Base-by-base conservation (phyloP, 2,113 vertebrate genomes). In the Scophthalmus maximus region DNA sequence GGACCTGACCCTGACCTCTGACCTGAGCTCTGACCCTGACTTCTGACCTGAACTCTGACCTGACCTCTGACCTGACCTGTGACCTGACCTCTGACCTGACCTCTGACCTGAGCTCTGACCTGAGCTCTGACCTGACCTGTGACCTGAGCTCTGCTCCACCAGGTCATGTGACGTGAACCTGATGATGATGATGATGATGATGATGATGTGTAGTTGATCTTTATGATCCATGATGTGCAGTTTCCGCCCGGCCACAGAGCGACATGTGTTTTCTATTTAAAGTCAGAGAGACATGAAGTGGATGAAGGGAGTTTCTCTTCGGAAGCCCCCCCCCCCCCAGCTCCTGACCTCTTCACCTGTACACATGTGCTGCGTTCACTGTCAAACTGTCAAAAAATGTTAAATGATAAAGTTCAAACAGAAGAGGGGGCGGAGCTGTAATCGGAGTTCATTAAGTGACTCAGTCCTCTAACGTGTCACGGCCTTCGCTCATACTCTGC, bases 291-390 rank as follows among this genome's bases (percentile, higher is more conserved):
- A 9, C 50, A 89, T 88, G 88, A 91, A 91, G 82, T 88, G 83
- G 62, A 81, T 80, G 67, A 67, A 85, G 74, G 79, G 75, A 86
- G 79, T 86, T 91, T 91, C 91, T 92, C 91, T 62, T 70, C 88
- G 86, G 92, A 91, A 91, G 86, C 42, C 42, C 38, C 18, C 44
- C 44, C n/a, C 18, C 11, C 12, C 36, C 5, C 36, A 38, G 5
- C 36, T 36, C 12, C 34, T 34, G 32, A 34, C 32, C 32, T 7
- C n/a, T 32, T 32, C 30, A 32, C 30, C 30, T 32, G 5, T 8
- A 8, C 30, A 5, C 30, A 32, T n/a, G 30, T 32, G 30, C 30
- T 32, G 30, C 30, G 30, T 32, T 32, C 30, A 32, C n/a, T n/a
- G n/a, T n/a, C n/a, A n/a, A 32, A 32, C 30, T 32, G 30, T 32